These are phyloP conservation scores for Kobus ellipsiprymnus DNA, from an alignment of 2,113 vertebrate species.

Conservation along the genomic window DNA sequence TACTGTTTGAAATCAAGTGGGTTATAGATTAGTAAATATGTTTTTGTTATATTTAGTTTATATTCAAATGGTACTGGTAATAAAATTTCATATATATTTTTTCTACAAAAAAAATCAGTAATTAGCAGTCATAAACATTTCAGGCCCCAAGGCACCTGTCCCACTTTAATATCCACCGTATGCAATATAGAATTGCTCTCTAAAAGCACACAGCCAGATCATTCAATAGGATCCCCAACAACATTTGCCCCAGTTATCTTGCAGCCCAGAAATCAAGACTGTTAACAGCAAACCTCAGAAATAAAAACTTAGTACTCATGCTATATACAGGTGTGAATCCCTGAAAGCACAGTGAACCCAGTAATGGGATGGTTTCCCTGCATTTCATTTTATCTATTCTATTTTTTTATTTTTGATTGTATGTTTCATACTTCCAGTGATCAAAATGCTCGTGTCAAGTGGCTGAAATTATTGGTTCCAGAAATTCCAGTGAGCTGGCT, in stretches of 20 bases:
- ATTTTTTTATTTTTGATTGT: neutral
- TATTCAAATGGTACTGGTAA: neutral
- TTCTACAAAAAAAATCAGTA: neutral
- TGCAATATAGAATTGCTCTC: neutral
- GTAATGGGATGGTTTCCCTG: neutral
- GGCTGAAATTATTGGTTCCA: neutral
- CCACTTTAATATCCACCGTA: neutral
- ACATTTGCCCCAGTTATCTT: neutral
- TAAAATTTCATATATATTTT: neutral
- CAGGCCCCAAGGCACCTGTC: neutral
- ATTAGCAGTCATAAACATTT: neutral
- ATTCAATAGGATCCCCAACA: neutral
- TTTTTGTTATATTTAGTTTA: neutral
- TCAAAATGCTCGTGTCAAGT: neutral
- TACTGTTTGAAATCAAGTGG: neutral
- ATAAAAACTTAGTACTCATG: neutral
- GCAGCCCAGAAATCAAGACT: neutral
- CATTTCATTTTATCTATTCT: neutral
- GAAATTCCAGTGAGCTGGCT: neutral
- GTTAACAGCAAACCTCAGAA: neutral
- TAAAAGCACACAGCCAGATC: neutral
- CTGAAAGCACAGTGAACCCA: neutral
- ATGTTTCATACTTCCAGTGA: neutral
- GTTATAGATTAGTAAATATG: neutral
- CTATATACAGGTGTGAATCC: neutral